These are phyloP conservation scores for Pectinophora gossypiella DNA, from an alignment of 1,140 invertebrate genomes.

Conservation along the genomic window DNA sequence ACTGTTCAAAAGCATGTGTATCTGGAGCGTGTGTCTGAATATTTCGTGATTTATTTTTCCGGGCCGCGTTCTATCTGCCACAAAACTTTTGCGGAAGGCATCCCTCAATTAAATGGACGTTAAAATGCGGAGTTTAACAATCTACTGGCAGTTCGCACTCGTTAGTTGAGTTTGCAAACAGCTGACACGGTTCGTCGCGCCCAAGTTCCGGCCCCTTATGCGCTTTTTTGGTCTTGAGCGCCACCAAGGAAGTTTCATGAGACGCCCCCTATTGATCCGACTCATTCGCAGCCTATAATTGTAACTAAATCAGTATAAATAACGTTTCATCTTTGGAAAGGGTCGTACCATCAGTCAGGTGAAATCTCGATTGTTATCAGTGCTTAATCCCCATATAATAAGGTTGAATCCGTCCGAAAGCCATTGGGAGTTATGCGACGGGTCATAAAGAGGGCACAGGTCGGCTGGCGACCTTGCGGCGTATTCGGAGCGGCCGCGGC, in stretches of 20 bases:
- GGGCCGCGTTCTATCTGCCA: slow-evolving; percentile 7
- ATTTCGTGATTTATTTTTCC: slow-evolving; percentile 16
- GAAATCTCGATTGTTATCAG: not conserved
- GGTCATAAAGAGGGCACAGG: slow-evolving; percentile 38
- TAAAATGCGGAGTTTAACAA: slow-evolving; percentile 26
- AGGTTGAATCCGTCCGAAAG: slow-evolving; percentile 7
- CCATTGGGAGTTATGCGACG: slow-evolving; percentile 18
- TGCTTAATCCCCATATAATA: not conserved
- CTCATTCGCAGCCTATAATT: not conserved
- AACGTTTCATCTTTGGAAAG: too few species aligned
- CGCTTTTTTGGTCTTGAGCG: slow-evolving; percentile 42
- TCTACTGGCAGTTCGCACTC: slow-evolving; percentile 18
- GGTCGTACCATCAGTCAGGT: not conserved
- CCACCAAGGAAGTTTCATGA: slow-evolving; percentile 17
- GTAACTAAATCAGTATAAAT: too few species aligned
- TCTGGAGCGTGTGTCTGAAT: slow-evolving; percentile 11
- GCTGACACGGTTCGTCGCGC: slow-evolving; percentile 35
- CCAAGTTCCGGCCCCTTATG: slow-evolving; percentile 40
- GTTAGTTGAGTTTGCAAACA: slow-evolving; percentile 52
- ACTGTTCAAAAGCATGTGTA: not conserved
- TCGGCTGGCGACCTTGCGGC: slow-evolving; percentile 36
- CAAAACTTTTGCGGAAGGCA: slow-evolving; percentile 10
- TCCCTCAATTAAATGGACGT: slow-evolving; percentile 23
- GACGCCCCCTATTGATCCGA: not conserved
- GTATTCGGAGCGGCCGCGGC: slow-evolving; percentile 34